A percentile compares a stretch with the other conserved stretches of the same genome.
These are phyloP conservation scores for Colossoma macropomum DNA, from an alignment of 2,113 vertebrate species.

Conservation along the genomic window DNA sequence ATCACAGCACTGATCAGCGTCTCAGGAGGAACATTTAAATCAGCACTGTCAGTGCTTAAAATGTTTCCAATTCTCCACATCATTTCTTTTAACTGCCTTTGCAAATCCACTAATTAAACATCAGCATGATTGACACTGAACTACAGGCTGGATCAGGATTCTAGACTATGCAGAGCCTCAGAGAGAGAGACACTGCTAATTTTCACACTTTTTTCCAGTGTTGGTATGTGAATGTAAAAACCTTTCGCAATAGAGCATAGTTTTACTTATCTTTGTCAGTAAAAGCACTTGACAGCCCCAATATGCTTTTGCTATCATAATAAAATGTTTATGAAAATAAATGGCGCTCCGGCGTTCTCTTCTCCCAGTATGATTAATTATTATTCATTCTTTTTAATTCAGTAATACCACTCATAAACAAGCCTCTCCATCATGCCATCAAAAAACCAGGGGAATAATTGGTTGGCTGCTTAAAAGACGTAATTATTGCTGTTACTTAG, in stretches of 20 bases:
- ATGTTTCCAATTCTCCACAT: not conserved
- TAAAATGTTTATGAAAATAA: slow-evolving; percentile 50
- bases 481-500: slow-evolving; percentile 59
- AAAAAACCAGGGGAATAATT: slow-evolving; percentile 55
- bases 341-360: slow-evolving; percentile 11
- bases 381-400: slow-evolving; percentile 56
- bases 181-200: not conserved
- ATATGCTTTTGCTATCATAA: slow-evolving; percentile 30
- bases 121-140: not conserved
- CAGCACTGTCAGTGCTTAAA: not conserved
- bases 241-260: not conserved
- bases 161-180: not conserved
- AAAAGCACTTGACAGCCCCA: slow-evolving; percentile 14
- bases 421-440: slow-evolving; percentile 51
- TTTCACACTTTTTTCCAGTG: not conserved
- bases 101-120: not conserved
- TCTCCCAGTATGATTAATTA: slow-evolving; percentile 53
- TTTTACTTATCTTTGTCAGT: slow-evolving; percentile 2
- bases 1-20: not conserved
- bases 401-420: slow-evolving; percentile 51
- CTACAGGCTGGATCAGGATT: not conserved
- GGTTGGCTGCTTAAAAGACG: slow-evolving; percentile 58
- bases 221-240: not conserved
- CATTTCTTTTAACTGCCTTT: not conserved
- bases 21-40: not conserved